Base-by-base conservation (phyloP, 2,888 invertebrate species). In the Drosophila anomalata region DNA sequence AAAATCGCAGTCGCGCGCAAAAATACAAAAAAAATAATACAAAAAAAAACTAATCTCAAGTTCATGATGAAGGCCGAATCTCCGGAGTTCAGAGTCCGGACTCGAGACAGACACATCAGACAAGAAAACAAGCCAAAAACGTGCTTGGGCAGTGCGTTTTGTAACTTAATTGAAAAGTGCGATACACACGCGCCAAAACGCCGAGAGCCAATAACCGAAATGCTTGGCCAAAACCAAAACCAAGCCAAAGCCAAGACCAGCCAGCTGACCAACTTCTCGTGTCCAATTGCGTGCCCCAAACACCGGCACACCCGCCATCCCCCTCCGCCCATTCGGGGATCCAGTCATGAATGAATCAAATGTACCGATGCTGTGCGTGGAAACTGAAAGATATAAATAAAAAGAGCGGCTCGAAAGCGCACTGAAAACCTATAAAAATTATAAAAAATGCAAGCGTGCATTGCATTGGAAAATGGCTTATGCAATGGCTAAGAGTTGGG, bases 101-200 rank as follows among this genome's bases (percentile, higher is more conserved):
- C 26, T 22, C 7, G 20, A 36, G 53, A 26, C 56, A 50, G 46
- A 76, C 58, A 58, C 55, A 65, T 53, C 54, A 59, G 51, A 62
- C 63, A 56, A 33, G 36, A 68, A 69, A 62, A 65, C 58, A 53
- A 55, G 59, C 36, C 31, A 42, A 66, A 80, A 82, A 84, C 87
- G 82, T 87, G 87, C 79, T 65, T 60, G 87, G 75, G 66, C 80
- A 5, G 81, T 82, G 82, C 82, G 82, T 87, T 87, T 87, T 85
- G 84, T 78, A 83, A 80, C 66, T 80, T 86, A 85, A 84, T 84
- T 86, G 86, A 84, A 86, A 84, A 88, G 83, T 83, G 87, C 82
- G 82, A 84, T 75, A 87, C 78, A 87, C 86, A 86, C 86, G 86
- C 86, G 86, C 78, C 79, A 82, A 50, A 55, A 55, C 33, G 61